A percentile compares a stretch with the other conserved stretches of the same genome.
Conservation (phyloP, 2,113 vertebrate species). For the Catagonus wagneri region DNA sequence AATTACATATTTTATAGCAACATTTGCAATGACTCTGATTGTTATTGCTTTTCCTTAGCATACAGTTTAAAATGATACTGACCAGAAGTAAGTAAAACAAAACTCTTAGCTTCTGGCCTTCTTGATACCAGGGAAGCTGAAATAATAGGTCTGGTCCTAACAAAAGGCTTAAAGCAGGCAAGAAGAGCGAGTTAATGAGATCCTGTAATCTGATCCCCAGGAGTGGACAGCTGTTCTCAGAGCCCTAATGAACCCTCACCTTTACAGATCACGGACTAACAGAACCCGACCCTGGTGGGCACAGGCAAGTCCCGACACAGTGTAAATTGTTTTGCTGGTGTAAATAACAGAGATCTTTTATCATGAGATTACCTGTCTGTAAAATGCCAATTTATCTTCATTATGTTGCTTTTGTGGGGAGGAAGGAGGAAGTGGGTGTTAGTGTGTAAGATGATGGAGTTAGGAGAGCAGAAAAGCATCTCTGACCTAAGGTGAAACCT, state of each 20-base stretch:
- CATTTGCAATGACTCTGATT: slow-evolving; percentile 70
- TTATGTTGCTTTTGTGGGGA: slow-evolving; percentile 76
- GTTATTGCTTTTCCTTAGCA: slow-evolving; percentile 76
- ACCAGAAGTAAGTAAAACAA: slow-evolving; percentile 81
- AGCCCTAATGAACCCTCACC: slow-evolving; percentile 78
- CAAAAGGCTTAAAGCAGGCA: slow-evolving; percentile 80
- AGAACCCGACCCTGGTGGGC: slow-evolving; percentile 78
- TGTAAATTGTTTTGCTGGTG: slow-evolving; percentile 80
- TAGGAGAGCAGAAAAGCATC: slow-evolving; percentile 64
- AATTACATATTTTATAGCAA: slow-evolving; percentile 70
- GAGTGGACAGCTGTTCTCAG: slow-evolving; percentile 81
- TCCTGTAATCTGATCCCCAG: slow-evolving; percentile 84
- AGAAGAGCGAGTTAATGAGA: slow-evolving; percentile 83
- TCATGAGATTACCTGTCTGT: slow-evolving; percentile 86
- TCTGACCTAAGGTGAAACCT: slow-evolving; percentile 73
- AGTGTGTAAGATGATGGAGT: slow-evolving; percentile 9
- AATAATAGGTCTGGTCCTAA: slow-evolving; percentile 74
- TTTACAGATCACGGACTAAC: slow-evolving; percentile 82
- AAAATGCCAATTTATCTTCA: slow-evolving; percentile 88
- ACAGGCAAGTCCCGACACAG: slow-evolving; percentile 83
- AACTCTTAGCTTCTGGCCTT: slow-evolving; percentile 64
- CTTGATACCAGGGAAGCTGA: slow-evolving; percentile 69
- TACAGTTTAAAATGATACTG: slow-evolving; percentile 75
- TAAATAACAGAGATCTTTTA: slow-evolving; percentile 86
- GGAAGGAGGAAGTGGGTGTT: slow-evolving; percentile 6